Evolutionary conservation across 1,140 invertebrate genomes (phyloP).

Genomic region (Drosophila seguyi): DNA sequence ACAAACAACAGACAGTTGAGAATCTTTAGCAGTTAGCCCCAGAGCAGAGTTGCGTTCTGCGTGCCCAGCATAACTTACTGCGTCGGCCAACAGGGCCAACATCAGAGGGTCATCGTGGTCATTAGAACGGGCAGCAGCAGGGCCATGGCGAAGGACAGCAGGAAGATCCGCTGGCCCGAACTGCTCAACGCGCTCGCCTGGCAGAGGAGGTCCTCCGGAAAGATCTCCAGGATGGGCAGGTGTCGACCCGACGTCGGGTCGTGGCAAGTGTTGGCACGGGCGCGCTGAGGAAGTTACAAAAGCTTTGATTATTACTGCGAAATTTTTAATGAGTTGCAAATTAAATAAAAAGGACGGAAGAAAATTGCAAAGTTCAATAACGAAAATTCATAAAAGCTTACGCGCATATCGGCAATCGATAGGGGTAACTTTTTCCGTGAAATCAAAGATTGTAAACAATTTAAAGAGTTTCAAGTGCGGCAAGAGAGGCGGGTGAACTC

Average conservation of each 20-base stretch:
- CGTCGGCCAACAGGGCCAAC: constrained; percentile 59
- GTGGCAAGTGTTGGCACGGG: constrained; percentile 88
- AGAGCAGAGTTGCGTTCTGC: constrained; percentile 6
- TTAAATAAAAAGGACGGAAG: background rate
- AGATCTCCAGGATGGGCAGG: constrained; percentile 89
- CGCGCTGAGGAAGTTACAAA: constrained; percentile 61
- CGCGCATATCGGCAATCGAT: constrained; percentile 79
- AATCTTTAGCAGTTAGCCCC: constrained; percentile 15
- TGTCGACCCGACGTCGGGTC: constrained; percentile 87
- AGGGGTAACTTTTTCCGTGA: constrained; percentile 71
- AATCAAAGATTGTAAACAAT: constrained; percentile 49
- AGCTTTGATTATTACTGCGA: background rate
- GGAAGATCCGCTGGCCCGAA: constrained; percentile 82
- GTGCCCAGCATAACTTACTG: constrained; percentile 27
- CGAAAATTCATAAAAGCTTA: constrained; percentile 60
- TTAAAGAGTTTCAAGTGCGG: background rate
- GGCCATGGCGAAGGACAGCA: constrained; percentile 74
- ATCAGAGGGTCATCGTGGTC: constrained; percentile 77
- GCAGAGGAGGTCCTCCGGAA: constrained; percentile 90
- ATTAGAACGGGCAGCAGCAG: constrained; percentile 67
- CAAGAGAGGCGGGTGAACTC: constrained; percentile 9
- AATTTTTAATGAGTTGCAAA: background rate
- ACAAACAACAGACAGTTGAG: constrained; percentile 42
- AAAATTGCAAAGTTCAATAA: constrained; percentile 1
- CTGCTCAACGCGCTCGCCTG: constrained; percentile 91